A percentile compares a stretch with the other conserved stretches of the same genome.
phyloP scores from a whole-genome alignment of 2,888 invertebrate species.

The Diarsia mendica region DNA sequence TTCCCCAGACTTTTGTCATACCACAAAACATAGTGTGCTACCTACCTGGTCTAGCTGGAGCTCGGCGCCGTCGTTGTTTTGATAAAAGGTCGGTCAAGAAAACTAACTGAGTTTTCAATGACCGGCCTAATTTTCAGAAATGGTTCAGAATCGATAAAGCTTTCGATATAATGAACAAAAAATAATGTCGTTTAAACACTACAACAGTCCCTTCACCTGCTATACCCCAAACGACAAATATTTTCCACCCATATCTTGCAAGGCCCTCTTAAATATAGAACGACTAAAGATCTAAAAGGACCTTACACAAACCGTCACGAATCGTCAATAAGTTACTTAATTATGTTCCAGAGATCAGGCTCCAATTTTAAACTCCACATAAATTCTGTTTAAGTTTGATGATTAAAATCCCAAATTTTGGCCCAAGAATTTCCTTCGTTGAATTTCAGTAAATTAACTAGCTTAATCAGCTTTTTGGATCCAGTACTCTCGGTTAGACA shows the following conservation, averaged over 20 bases:
- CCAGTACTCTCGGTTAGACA: conserved; percentile 36
- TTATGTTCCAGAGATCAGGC: conserved; percentile 47
- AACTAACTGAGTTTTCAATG: no score
- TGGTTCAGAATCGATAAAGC: no score
- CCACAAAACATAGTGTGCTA: not conserved
- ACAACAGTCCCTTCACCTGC: no score
- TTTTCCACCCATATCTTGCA: not conserved
- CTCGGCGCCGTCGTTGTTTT: not conserved
- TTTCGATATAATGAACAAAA: no score
- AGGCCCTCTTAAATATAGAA: not conserved
- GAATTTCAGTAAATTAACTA: conserved; percentile 54
- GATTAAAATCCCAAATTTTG: conserved; percentile 56
- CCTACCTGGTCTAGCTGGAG: not conserved
- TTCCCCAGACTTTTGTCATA: not conserved
- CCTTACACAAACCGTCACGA: conserved; percentile 35
- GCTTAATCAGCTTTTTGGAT: conserved; percentile 50
- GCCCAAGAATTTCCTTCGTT: conserved; percentile 41
- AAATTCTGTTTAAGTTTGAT: conserved; percentile 62
- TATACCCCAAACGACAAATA: not conserved
- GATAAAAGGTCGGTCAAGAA: not conserved
- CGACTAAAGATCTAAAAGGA: conserved; percentile 13
- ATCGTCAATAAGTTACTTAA: conserved; percentile 48
- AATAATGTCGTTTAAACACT: no score
- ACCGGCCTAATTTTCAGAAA: no score
- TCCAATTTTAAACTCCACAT: conserved; percentile 54